Evolutionary conservation across 1,140 invertebrate genomes (phyloP).

Genomic region (Bilobella aurantiaca): DNA sequence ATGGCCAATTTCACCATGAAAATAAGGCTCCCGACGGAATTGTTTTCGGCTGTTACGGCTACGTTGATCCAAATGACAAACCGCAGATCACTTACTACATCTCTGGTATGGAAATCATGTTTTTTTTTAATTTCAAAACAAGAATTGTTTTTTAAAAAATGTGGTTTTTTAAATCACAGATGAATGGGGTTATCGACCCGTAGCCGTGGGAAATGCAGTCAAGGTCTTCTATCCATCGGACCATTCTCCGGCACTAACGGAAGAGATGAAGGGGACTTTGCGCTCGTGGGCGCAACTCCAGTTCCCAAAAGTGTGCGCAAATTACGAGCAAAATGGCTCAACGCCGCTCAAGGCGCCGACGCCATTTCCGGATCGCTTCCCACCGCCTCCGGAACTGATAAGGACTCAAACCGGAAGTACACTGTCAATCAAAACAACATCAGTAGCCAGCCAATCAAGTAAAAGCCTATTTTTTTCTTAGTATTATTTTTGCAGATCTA

Average conservation of each 20-base stretch:
- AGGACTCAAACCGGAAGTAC: not conserved
- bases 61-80: constrained; percentile 55
- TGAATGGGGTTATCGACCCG: constrained; percentile 60
- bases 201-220: constrained; percentile 54
- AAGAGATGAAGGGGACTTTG: constrained; percentile 42
- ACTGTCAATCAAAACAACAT: not conserved
- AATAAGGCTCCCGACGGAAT: constrained; percentile 58
- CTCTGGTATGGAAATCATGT: constrained; percentile 38
- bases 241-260: constrained; percentile 29
- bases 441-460: no score
- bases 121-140: not conserved
- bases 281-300: constrained; percentile 50
- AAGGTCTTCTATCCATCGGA: constrained; percentile 52
- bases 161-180: constrained; percentile 43
- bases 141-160: no score
- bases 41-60: constrained; percentile 67
- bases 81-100: constrained; percentile 58
- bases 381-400: not conserved
- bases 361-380: not conserved
- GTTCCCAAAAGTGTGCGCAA: constrained; percentile 51
- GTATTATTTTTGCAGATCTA: not conserved
- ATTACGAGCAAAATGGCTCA: constrained; percentile 15
- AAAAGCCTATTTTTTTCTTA: not conserved
- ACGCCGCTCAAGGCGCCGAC: not conserved
- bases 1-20: constrained; percentile 68